Percentiles rank a stretch among this genome's conserved stretches.
Evolutionary conservation across 2,113 vertebrate species (phyloP).

Genomic region (Prochilodus magdalenae): DNA sequence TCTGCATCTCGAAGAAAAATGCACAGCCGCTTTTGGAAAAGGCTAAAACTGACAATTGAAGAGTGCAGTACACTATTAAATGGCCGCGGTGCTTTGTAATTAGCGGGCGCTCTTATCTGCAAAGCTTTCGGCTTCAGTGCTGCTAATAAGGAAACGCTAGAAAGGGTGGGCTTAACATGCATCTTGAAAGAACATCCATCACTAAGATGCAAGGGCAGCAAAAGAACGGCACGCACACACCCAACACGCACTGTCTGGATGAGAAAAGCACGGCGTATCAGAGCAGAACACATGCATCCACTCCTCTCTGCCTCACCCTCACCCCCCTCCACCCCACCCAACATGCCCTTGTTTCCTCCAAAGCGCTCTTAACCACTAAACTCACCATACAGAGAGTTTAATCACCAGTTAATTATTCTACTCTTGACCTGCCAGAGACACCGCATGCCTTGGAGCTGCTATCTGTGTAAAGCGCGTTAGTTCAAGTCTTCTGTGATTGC

Average conservation of each 20-base stretch:
- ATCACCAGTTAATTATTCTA: constrained; percentile 44
- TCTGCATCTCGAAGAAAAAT: neutral
- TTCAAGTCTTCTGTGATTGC: constrained; percentile 50
- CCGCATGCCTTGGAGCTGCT: constrained; percentile 41
- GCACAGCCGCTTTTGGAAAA: neutral
- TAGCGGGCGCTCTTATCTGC: constrained; percentile 8
- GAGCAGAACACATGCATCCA: neutral
- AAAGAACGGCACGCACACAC: neutral
- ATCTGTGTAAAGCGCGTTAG: constrained; percentile 51
- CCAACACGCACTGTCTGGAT: neutral
- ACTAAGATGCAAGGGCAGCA: constrained; percentile 12
- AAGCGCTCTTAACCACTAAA: constrained; percentile 32
- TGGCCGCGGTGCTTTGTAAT: neutral
- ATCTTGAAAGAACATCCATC: neutral
- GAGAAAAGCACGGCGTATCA: constrained; percentile 13
- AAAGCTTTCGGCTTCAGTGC: constrained; percentile 1
- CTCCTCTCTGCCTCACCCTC: neutral
- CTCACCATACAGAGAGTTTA: constrained; percentile 44
- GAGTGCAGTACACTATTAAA: neutral
- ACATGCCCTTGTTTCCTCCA: constrained; percentile 12
- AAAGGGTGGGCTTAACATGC: neutral
- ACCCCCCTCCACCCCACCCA: no score
- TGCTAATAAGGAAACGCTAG: neutral
- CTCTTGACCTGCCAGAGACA: constrained; percentile 47
- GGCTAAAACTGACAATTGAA: neutral